A percentile compares a stretch with the other conserved stretches of the same genome.
Conservation (phyloP, 2,113 vertebrate genomes). For the Phaethon lepturus region DNA sequence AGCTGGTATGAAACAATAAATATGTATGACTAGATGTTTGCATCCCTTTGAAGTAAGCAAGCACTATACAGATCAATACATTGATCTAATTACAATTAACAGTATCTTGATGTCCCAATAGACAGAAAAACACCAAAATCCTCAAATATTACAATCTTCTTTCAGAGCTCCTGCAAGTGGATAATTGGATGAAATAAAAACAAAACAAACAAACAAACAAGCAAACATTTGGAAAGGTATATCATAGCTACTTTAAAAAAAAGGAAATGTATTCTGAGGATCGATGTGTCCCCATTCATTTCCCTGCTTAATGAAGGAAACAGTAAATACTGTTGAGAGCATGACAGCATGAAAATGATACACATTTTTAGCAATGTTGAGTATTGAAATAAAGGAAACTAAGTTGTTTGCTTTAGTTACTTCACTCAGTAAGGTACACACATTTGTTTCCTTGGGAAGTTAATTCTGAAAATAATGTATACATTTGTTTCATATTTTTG, state of each 20-base stretch:
- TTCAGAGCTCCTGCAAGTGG: background rate
- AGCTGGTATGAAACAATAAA: background rate
- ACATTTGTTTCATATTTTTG: background rate
- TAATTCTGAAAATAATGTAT: background rate
- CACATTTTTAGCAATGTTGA: background rate
- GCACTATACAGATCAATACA: background rate
- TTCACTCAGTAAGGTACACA: background rate
- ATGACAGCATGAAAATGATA: background rate
- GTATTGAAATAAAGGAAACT: background rate
- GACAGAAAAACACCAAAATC: background rate
- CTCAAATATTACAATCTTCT: background rate
- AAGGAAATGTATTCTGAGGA: background rate
- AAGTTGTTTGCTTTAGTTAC: background rate
- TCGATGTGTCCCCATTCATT: background rate
- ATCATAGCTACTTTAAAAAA: background rate
- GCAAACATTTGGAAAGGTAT: background rate
- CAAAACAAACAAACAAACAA: no score
- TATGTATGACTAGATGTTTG: background rate
- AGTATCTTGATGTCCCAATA: background rate
- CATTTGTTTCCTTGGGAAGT: background rate
- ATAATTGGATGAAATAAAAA: background rate
- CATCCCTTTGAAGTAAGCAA: background rate
- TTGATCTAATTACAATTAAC: background rate
- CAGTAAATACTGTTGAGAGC: background rate
- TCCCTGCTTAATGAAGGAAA: background rate